Evolutionary conservation across 2,888 invertebrate genomes (phyloP), one percentile per base, ranked within the genome.

Genomic region (Cosmopolites sordidus): DNA sequence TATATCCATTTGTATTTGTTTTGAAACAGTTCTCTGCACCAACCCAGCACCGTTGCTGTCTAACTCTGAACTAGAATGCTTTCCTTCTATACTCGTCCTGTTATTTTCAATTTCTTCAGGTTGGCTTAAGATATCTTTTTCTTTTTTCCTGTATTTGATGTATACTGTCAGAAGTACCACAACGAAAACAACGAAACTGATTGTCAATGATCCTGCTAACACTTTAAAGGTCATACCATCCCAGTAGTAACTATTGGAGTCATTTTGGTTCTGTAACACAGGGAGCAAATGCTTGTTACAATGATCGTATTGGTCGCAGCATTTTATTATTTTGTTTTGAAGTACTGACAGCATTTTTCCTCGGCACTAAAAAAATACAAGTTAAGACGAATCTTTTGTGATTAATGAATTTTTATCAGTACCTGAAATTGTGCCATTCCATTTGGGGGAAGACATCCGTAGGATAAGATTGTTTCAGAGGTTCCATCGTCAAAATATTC

Each of bases 381-480:
- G n/a, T n/a, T n/a, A n/a, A n/a, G n/a, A n/a, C n/a, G n/a, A n/a
- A n/a, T n/a, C n/a, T n/a, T n/a, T n/a, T n/a, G n/a, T n/a, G n/a
- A n/a, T n/a, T n/a, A n/a, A n/a, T n/a, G n/a, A n/a, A n/a, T n/a
- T n/a, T n/a, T n/a, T n/a, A n/a, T n/a, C n/a, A n/a, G 46, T 43
- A 62, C 62, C 54, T 62, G 61, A 47, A 62, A 48, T n/a, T 56
- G 17, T 1, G 60, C 62, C 61, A 62, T 62, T 54, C 59, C 61
- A 22, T 56, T 40, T 6, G 60, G 58, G 1, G 61, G 60, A n/a
- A 61, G 43, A 17, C 63, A 63, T 5, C 63, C 63, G 29, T 56
- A 62, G 1, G 57, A 52, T 22, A 58, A 22, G 8, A 47, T 37
- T 6, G 54, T 44, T 29, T 53, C 44, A 39, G 56, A 56, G 5